Base-by-base conservation (phyloP, 1,140 invertebrate species). In the Drosophila lini region DNA sequence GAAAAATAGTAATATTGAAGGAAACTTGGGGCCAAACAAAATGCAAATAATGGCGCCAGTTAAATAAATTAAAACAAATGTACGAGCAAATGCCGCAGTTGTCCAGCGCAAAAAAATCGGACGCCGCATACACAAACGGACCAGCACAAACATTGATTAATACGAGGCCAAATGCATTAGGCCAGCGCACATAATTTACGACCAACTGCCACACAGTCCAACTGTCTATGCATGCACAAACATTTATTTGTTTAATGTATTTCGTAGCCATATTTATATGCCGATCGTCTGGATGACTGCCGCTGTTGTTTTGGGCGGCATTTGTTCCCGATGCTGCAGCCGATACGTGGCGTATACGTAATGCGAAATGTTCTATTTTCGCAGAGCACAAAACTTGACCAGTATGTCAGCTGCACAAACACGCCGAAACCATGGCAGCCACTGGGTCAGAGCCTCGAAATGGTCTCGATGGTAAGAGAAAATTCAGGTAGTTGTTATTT, bases 111-210 rank as follows among this genome's bases (percentile, higher is more conserved):
- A 85, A 79, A 73, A 86, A 81, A 50, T 34, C 1, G 56, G 45
- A 80, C 34, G 48, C 64, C 60, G 75, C 69, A 75, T 65, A 53
- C 64, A 80, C 69, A 48, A 63, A 16, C 31, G 52, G 16, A 57
- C 40, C 52, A 52, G 65, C 47, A 69, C 70, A 82, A 78, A 88
- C 77, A 80, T 88, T 88, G 83, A 88, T 88, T 88, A 88, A 88
- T 88, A 70, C 73, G 83, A 88, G 83, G 83, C 61, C 83, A 83
- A 88, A 88, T 89, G 73, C 83, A 88, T 88, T 88, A 88, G 83
- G 84, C 76, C 80, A 83, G 47, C 19, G 42, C 40, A 52, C 48
- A 77, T 86, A 86, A 86, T 88, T 86, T 88, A 86, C 71, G 80
- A 63, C 65, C 69, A 41, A 40, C 61, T 58, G 57, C 55, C 48